Base-by-base conservation (phyloP, 2,113 vertebrate genomes). In the Phycodurus eques region DNA sequence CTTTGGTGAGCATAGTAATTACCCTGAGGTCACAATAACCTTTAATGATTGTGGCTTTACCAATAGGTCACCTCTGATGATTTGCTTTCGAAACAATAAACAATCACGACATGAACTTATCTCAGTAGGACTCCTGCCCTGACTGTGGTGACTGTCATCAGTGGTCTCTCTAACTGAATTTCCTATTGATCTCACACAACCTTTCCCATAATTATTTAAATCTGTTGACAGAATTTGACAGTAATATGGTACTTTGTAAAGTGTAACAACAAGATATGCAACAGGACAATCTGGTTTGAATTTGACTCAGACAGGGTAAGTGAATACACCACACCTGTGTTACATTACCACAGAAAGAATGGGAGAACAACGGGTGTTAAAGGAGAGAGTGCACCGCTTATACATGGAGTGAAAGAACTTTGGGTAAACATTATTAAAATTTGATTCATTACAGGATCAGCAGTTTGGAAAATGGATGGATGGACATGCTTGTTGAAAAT, bases 131-230 rank as follows among this genome's bases (percentile, higher is more conserved):
- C 53, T 75, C 51, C 20, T 8, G 54, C 67, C 68, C 43, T 69
- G 72, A 69, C 54, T 14, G 44, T 68, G 20, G 74, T 77, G 81
- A 82, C 75, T 84, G 80, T 81, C 86, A 88, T 83, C 47, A 84
- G 88, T 87, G 87, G 87, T 86, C 83, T 84, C 77, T 17, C 80
- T 88, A 92, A 92, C 86, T 86, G 80, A 87, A 93, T 92, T 93
- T 93, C 88, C 91, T 81, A 73, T 89, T 83, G 72, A 73, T 88
- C 89, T 89, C 85, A 67, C 80, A 78, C 73, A 83, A 72, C 71
- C 81, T 81, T 85, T 88, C 80, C 82, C 77, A 14, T 91, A 89
- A 91, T 90, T 90, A 92, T 92, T 92, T 88, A 93, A 93, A 94
- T 91, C 89, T 90, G 89, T 89, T 85, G 88, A 88, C 87, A 77